Percentiles rank a stretch among this genome's conserved stretches.
phyloP scores from a whole-genome alignment of 2,888 invertebrate genomes.

The Graphium colonna region DNA sequence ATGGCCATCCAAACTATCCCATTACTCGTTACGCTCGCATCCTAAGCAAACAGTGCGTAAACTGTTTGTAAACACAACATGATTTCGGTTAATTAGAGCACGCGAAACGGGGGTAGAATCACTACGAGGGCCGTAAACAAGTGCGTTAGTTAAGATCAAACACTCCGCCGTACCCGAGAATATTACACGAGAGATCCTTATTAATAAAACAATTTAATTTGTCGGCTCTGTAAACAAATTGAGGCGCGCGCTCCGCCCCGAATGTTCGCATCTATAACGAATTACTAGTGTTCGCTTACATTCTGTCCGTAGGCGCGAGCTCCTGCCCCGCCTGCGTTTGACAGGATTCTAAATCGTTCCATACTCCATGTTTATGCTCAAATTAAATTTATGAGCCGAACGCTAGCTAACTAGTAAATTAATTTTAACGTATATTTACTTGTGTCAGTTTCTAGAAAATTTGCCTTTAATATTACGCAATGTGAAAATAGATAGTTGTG shows the following conservation, averaged over 20 bases:
- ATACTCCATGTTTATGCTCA: constrained; percentile 1
- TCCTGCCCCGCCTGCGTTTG: background rate
- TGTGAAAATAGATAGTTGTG: too few relatives aligned
- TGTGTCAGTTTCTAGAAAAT: background rate
- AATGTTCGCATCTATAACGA: background rate
- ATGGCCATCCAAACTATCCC: background rate
- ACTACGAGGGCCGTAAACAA: background rate
- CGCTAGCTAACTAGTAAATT: constrained; percentile 6
- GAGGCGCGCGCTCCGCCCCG: background rate
- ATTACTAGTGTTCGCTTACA: constrained; percentile 7
- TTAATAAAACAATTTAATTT: constrained; percentile 9
- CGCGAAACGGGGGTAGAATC: background rate
- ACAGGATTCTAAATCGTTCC: constrained; percentile 11
- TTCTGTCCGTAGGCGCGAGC: constrained; percentile 1
- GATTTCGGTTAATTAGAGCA: background rate
- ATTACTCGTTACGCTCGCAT: background rate
- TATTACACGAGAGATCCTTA: background rate
- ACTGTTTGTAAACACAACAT: background rate
- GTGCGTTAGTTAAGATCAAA: constrained; percentile 10
- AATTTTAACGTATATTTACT: background rate
- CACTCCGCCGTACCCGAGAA: background rate
- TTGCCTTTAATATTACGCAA: background rate
- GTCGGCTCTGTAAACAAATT: background rate
- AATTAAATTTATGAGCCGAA: constrained; percentile 5
- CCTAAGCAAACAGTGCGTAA: background rate